Percentiles rank a stretch among this genome's conserved stretches.
These are phyloP conservation scores for Myopa tessellatipennis DNA, from an alignment of 2,888 invertebrate genomes.

Conservation along the genomic window DNA sequence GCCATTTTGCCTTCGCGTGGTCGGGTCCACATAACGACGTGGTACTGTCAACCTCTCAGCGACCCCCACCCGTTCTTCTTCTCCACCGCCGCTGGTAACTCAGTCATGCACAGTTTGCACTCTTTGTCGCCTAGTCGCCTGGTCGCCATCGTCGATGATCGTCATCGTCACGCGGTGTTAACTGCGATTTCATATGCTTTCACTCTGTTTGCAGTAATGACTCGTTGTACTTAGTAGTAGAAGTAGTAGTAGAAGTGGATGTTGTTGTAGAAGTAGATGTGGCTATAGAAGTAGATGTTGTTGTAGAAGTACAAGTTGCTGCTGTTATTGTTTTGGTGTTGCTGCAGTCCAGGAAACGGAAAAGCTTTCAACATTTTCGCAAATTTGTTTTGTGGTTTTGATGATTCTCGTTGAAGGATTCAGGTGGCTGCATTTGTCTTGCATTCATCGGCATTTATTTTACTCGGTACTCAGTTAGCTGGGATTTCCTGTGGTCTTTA, in stretches of 20 bases:
- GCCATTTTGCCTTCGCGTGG: slow-evolving; percentile 38
- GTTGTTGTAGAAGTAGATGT: neutral
- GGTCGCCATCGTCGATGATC: neutral
- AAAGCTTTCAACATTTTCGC: slow-evolving; percentile 18
- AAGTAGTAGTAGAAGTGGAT: neutral
- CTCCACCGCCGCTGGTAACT: no score
- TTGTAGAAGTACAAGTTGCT: neutral
- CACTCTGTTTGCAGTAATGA: neutral
- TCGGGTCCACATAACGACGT: neutral
- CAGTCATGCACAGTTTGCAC: neutral
- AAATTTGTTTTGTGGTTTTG: slow-evolving; percentile 23
- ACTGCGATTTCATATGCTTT: slow-evolving; percentile 8
- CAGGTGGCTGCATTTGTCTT: neutral
- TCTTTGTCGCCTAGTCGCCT: neutral
- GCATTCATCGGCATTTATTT: neutral
- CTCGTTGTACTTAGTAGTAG: neutral
- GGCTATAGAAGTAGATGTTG: no score
- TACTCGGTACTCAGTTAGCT: slow-evolving; percentile 9
- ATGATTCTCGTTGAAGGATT: neutral
- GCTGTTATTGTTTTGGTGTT: neutral
- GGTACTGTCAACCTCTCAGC: slow-evolving; percentile 2
- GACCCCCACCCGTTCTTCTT: no score
- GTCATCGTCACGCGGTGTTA: slow-evolving; percentile 4
- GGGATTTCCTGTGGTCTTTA: neutral
- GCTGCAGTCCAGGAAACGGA: slow-evolving; percentile 8